These are phyloP conservation scores for Neodiprion virginianus DNA, from an alignment of 1,140 invertebrate genomes.

Conservation along the genomic window DNA sequence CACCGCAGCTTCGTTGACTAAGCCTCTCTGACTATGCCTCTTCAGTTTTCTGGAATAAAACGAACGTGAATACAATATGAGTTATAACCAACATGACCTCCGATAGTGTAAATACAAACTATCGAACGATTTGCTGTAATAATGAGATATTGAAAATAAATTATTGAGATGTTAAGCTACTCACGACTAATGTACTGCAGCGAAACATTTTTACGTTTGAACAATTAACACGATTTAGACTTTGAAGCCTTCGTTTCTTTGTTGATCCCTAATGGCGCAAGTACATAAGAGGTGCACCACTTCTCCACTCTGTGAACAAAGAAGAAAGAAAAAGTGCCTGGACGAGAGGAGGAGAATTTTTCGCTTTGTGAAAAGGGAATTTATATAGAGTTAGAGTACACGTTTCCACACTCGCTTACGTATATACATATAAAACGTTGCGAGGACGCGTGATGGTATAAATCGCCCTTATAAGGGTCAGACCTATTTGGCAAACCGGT, in stretches of 20 bases:
- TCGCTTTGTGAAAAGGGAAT: neutral
- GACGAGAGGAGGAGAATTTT: neutral
- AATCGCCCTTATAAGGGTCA: constrained; percentile 1
- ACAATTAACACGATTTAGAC: neutral
- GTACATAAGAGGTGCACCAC: neutral
- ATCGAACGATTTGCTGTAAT: too few relatives aligned
- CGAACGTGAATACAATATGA: too few relatives aligned
- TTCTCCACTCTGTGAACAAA: neutral
- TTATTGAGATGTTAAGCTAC: too few relatives aligned
- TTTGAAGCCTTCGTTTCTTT: neutral
- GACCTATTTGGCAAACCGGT: neutral
- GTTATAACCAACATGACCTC: too few relatives aligned
- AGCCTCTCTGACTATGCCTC: too few relatives aligned
- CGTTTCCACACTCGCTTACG: neutral
- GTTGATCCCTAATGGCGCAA: neutral
- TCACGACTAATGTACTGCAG: too few relatives aligned
- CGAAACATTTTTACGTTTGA: neutral
- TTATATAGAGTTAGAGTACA: neutral
- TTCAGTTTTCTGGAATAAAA: too few relatives aligned
- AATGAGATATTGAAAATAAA: too few relatives aligned
- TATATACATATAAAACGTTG: neutral
- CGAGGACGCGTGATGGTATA: neutral
- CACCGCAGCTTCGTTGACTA: too few relatives aligned
- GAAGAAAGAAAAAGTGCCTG: neutral
- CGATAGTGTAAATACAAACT: too few relatives aligned